A percentile compares a stretch with the other conserved stretches of the same genome.
Evolutionary conservation across 64 coral and sea anemone species (phyloP).

Genomic region (Montipora cactus): DNA sequence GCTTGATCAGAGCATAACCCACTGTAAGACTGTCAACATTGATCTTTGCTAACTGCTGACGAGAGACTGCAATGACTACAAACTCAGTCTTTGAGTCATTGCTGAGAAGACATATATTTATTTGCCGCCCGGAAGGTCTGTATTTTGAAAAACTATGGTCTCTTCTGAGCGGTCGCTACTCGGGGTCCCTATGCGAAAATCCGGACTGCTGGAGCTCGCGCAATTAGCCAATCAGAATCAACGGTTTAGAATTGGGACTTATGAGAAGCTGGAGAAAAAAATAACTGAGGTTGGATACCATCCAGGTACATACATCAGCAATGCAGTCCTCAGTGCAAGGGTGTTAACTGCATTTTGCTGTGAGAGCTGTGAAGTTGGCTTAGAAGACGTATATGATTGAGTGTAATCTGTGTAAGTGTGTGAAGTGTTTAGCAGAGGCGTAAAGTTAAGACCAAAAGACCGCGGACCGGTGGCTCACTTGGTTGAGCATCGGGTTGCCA

Average conservation of each 20-base stretch:
- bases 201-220: too few relatives aligned
- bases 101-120: constrained; percentile 4
- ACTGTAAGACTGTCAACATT: constrained; percentile 35
- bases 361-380: constrained; percentile 2
- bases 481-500: too few relatives aligned
- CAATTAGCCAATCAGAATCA: too few relatives aligned
- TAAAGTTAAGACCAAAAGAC: background rate
- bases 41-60: constrained; percentile 43
- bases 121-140: too few relatives aligned
- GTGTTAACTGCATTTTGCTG: constrained; percentile 42
- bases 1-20: constrained; percentile 47
- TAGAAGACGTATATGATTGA: constrained; percentile 45
- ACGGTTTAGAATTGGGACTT: too few relatives aligned
- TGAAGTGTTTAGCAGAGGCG: constrained; percentile 39
- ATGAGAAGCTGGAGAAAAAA: too few relatives aligned
- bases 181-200: too few relatives aligned
- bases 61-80: constrained; percentile 4
- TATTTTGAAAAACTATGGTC: too few relatives aligned
- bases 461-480: background rate
- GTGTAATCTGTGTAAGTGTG: constrained; percentile 45
- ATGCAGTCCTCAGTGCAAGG: constrained; percentile 27
- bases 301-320: constrained; percentile 29
- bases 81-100: constrained; percentile 44
- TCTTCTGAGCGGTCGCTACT: too few relatives aligned
- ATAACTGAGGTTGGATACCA: constrained; percentile 1